Evolutionary conservation across 1,140 invertebrate genomes (phyloP).

Genomic region (Asbolus verrucosus): DNA sequence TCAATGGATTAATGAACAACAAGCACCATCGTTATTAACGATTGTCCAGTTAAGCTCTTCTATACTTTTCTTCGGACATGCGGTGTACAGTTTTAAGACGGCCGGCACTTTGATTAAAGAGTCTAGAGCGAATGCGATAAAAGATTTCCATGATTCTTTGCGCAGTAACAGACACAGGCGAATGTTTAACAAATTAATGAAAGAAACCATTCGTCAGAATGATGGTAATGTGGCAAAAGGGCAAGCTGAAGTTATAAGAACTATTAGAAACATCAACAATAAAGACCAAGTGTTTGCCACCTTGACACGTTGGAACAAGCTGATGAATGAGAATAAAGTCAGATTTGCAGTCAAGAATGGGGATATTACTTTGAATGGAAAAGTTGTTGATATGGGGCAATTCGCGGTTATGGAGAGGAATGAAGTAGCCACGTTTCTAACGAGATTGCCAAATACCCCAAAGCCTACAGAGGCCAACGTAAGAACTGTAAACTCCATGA

Average conservation of each 20-base stretch:
- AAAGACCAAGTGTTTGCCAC: slow-evolving; percentile 60
- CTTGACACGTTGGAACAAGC: slow-evolving; percentile 57
- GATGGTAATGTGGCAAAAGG: slow-evolving; percentile 51
- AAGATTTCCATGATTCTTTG: slow-evolving; percentile 56
- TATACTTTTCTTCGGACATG: slow-evolving; percentile 64
- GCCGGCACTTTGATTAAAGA: slow-evolving; percentile 62
- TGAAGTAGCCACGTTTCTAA: slow-evolving; percentile 46
- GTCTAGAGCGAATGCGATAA: slow-evolving; percentile 57
- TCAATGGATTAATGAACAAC: slow-evolving; percentile 53
- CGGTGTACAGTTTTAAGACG: slow-evolving; percentile 61
- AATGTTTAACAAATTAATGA: slow-evolving; percentile 59
- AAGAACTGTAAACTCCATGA: no score
- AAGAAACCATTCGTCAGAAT: slow-evolving; percentile 56
- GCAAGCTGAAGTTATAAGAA: slow-evolving; percentile 59
- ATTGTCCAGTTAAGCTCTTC: slow-evolving; percentile 64
- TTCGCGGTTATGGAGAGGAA: slow-evolving; percentile 51
- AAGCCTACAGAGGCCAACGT: slow-evolving; percentile 33
- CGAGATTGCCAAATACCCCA: slow-evolving; percentile 28
- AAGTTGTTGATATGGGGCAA: slow-evolving; percentile 55
- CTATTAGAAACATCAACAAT: slow-evolving; percentile 57
- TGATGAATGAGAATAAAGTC: slow-evolving; percentile 57
- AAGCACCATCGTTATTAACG: slow-evolving; percentile 54
- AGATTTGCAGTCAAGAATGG: slow-evolving; percentile 54
- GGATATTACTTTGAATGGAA: slow-evolving; percentile 57
- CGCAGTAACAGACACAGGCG: slow-evolving; percentile 62